Conservation (phyloP, 1,140 invertebrate species). For the Leptinotarsa undecemlineata region DNA sequence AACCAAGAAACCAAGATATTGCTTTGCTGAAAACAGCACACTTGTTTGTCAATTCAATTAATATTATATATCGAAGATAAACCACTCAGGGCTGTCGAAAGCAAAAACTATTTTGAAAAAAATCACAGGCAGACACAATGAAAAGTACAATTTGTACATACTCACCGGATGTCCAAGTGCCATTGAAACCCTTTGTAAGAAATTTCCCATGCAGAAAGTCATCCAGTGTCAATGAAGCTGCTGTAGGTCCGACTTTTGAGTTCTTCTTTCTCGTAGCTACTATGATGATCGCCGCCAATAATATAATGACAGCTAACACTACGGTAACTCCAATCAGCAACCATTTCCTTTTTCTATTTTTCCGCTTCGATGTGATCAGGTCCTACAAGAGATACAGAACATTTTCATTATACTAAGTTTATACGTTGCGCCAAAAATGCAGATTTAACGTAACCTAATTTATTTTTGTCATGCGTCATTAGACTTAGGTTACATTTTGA, state of each 20-base stretch:
- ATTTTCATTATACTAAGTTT: no score
- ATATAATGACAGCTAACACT: slow-evolving; percentile 43
- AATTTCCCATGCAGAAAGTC: slow-evolving; percentile 57
- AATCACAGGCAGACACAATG: background rate
- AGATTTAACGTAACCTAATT: no score
- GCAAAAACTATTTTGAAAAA: no score
- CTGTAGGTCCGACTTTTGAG: slow-evolving; percentile 22
- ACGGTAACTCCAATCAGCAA: slow-evolving; percentile 47
- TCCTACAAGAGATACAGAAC: slow-evolving; percentile 48
- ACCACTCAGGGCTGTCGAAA: background rate
- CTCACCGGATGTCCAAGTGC: slow-evolving; percentile 59
- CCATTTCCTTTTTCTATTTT: slow-evolving; percentile 50
- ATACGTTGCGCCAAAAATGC: no score
- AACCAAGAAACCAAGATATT: no score
- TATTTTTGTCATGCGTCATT: no score
- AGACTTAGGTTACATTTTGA: no score
- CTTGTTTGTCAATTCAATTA: no score
- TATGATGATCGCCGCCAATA: slow-evolving; percentile 47
- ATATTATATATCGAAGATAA: background rate
- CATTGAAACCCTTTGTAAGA: slow-evolving; percentile 59
- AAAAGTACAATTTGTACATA: background rate
- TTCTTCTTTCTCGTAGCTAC: slow-evolving; percentile 35
- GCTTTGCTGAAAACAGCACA: no score
- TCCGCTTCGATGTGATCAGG: slow-evolving; percentile 53
- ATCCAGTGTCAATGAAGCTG: slow-evolving; percentile 52